phyloP scores from a whole-genome alignment of 2,113 vertebrate genomes.

The Trogon melanurus region DNA sequence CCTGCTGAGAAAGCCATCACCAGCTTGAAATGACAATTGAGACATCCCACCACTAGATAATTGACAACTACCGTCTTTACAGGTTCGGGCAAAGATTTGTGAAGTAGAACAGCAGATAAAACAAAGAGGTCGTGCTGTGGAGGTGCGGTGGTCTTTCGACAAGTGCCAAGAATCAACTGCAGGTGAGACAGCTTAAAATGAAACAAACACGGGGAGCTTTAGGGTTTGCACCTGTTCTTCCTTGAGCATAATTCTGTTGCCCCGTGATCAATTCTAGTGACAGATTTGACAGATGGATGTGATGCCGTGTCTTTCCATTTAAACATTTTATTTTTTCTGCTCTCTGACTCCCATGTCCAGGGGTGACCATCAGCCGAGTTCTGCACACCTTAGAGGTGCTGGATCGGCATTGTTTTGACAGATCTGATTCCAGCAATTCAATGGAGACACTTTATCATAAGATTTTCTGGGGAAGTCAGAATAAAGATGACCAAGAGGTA shows the following conservation, averaged over 20 bases:
- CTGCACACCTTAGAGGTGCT: slow-evolving; percentile 79
- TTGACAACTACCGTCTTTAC: background rate
- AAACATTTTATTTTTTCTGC: background rate
- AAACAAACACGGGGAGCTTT: background rate
- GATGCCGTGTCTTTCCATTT: background rate
- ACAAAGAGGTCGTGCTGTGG: slow-evolving; percentile 78
- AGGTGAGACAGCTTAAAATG: slow-evolving; percentile 37
- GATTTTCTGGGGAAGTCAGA: slow-evolving; percentile 80
- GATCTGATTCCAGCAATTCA: slow-evolving; percentile 81
- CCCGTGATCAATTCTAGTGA: background rate
- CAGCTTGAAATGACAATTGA: background rate
- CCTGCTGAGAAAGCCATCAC: background rate
- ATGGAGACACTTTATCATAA: slow-evolving; percentile 81
- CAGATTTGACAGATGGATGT: background rate
- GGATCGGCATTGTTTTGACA: slow-evolving; percentile 80
- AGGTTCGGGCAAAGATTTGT: slow-evolving; percentile 80
- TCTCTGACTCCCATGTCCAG: slow-evolving; percentile 3
- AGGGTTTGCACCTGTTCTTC: background rate
- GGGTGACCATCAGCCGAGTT: slow-evolving; percentile 79
- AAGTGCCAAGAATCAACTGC: slow-evolving; percentile 82
- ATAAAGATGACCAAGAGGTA: slow-evolving; percentile 81
- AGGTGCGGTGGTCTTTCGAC: slow-evolving; percentile 81
- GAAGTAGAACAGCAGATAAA: slow-evolving; percentile 83
- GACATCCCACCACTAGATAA: background rate
- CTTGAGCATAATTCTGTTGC: background rate